Percentiles rank a stretch among this genome's conserved stretches.
These are phyloP conservation scores for Linurgus olivaceus DNA, from an alignment of 2,797 vertebrate genomes.

Conservation along the genomic window DNA sequence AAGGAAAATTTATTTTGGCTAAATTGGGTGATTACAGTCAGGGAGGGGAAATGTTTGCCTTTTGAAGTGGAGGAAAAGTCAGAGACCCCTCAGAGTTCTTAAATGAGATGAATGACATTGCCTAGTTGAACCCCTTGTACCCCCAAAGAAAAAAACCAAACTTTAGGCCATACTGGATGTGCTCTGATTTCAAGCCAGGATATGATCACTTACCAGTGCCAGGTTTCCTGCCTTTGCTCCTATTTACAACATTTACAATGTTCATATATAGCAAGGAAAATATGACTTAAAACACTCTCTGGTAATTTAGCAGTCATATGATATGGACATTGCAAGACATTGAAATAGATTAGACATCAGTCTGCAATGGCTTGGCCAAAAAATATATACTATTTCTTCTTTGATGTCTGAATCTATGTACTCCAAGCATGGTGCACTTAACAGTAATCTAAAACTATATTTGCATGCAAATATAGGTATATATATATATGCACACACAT, in stretches of 20 bases:
- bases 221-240: neutral
- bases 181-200: neutral
- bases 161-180: neutral
- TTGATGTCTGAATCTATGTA: neutral
- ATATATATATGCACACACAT: too few species aligned
- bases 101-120: neutral
- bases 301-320: neutral
- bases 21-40: neutral
- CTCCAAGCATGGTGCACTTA: neutral
- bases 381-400: neutral
- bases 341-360: neutral
- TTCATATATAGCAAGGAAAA: neutral
- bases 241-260: neutral
- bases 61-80: conserved; percentile 1
- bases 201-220: neutral
- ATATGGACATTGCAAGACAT: neutral
- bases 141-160: neutral
- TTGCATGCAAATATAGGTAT: neutral
- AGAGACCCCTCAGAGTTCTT: neutral
- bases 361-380: neutral
- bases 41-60: neutral
- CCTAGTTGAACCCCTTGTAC: neutral
- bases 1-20: conserved; percentile 17
- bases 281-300: neutral
- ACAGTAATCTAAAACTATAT: neutral